Conservation (phyloP, 2,113 vertebrate genomes). For the Cynopterus brachyotis region DNA sequence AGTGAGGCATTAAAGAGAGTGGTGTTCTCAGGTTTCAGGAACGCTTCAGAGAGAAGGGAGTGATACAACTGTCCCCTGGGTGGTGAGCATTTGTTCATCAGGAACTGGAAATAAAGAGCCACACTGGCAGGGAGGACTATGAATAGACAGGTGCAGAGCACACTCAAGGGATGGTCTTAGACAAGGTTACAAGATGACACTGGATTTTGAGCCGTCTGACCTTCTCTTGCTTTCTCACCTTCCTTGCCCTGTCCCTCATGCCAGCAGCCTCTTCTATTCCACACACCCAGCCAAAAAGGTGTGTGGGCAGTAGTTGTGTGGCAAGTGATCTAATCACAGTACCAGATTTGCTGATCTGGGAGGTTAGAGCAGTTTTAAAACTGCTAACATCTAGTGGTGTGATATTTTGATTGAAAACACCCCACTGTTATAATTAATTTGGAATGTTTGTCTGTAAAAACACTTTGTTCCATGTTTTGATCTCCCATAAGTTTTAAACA, state of each 20-base stretch:
- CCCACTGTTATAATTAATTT: background rate
- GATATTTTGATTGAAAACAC: constrained; percentile 22
- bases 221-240: background rate
- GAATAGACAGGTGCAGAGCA: background rate
- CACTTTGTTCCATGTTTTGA: background rate
- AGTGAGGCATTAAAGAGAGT: background rate
- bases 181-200: background rate
- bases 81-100: background rate
- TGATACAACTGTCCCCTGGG: background rate
- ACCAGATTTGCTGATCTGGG: background rate
- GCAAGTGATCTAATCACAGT: constrained; percentile 34
- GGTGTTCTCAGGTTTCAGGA: background rate
- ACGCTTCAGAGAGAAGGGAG: background rate
- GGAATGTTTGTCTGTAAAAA: constrained; percentile 10
- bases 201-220: background rate
- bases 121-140: background rate
- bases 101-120: background rate
- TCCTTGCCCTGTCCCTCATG: background rate
- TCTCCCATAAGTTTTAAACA: constrained; percentile 5
- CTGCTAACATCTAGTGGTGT: background rate
- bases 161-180: background rate
- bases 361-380: background rate
- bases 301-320: background rate
- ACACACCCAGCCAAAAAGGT: background rate
- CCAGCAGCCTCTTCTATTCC: background rate